Base-by-base conservation (phyloP, 2,888 invertebrate species). In the Caenorhabditis sp. region DNA sequence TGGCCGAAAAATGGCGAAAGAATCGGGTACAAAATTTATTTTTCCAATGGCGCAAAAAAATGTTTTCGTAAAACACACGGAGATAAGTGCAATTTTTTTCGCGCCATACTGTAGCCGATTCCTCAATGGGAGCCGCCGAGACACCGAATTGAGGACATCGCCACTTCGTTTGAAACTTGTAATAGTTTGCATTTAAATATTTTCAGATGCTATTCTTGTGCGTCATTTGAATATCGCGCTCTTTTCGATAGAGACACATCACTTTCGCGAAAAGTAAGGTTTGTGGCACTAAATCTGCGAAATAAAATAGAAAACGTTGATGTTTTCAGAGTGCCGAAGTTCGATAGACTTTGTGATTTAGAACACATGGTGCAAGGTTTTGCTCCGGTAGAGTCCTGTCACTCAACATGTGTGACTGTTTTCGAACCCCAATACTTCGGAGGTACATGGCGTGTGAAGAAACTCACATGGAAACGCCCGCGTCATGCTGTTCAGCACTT, bases 361-460 rank as follows among this genome's bases (percentile, higher is more conserved):
- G 84, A 84, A 32, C 68, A 74, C 9, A 77, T 72, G 61, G 83
- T 85, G 8, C 77, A 85, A 51, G 72, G 67, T 6, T 72, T 82
- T 32, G 85, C 86, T 3, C 84, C 85, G 9, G 83, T 84, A 13
- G 85, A 86, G 35, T 37, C 47, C 0, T 87, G 86, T 56, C 77
- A 71, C 26, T 78, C 86, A 0, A 82, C 88, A 0, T 88, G 88
- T 70, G 78, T 88, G 40, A 88, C 88, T 1, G 81, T 88, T 18
- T 88, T 83, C 32, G 88, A 88, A 47, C 86, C 86, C 26, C 86
- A 85, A 55, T 88, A 83, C 68, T 83, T 88, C 56, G 86, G 86
- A 60, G 88, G 87, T 86, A 22, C n/a, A n/a, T n/a, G n/a, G n/a
- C n/a, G n/a, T n/a, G n/a, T n/a, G n/a, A n/a, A n/a, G n/a, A n/a